phyloP scores from a whole-genome alignment of 2,888 invertebrate species.

The Leistus spinibarbis region DNA sequence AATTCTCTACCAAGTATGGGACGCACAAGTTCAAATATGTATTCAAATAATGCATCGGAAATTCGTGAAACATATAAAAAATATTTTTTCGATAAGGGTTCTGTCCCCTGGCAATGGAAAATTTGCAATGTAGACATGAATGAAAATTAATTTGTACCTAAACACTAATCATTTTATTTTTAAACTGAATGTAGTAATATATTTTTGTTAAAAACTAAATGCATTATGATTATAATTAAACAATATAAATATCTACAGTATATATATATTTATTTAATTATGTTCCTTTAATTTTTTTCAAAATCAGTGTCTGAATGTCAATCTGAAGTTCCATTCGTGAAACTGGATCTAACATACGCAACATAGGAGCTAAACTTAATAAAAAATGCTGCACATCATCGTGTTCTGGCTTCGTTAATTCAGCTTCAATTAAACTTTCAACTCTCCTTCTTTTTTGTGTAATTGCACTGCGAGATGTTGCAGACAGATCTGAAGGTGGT shows the following conservation, averaged over 20 bases:
- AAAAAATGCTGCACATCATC: not conserved
- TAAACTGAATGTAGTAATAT: not conserved
- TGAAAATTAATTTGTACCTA: not conserved
- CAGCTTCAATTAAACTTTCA: not conserved
- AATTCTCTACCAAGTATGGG: not conserved
- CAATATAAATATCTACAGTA: not conserved
- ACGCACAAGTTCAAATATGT: not conserved
- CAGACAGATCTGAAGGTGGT: not conserved
- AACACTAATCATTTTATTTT: not conserved
- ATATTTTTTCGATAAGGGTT: conserved; percentile 3
- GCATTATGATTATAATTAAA: too few species aligned
- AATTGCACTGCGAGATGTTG: not conserved
- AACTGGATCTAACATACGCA: not conserved
- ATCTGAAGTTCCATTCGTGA: not conserved
- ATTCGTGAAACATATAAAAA: conserved; percentile 7
- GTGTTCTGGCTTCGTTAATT: not conserved
- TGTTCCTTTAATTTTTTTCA: conserved; percentile 3
- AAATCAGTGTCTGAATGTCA: not conserved
- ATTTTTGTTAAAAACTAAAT: not conserved
- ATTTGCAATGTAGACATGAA: conserved; percentile 7
- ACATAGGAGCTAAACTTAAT: not conserved
- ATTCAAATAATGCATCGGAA: not conserved
- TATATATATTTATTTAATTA: not conserved
- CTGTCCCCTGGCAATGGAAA: conserved; percentile 14
- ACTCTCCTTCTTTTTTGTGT: not conserved